A percentile compares a stretch with the other conserved stretches of the same genome.
phyloP scores from a whole-genome alignment of 1,140 invertebrate genomes.

The Drosophila pallidifrons region DNA sequence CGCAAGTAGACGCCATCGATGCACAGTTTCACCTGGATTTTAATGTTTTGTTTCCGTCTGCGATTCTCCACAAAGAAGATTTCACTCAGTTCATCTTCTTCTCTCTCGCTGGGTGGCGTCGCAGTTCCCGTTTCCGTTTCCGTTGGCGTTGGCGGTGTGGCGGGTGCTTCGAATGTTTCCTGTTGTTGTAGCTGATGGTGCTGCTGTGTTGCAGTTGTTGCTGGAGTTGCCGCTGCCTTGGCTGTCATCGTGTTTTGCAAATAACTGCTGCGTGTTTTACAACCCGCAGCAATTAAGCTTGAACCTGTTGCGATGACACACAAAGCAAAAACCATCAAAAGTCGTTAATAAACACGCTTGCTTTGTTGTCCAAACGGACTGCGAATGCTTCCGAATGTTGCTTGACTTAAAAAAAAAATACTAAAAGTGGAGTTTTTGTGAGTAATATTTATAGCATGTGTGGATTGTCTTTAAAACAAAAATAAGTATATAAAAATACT shows the following conservation, averaged over 20 bases:
- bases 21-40: conserved; percentile 91
- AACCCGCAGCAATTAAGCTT: neutral
- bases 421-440: too few species aligned
- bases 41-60: conserved; percentile 89
- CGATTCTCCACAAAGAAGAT: conserved; percentile 93
- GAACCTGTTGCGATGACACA: conserved; percentile 17
- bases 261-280: neutral
- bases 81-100: conserved; percentile 87
- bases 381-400: too few species aligned
- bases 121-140: neutral
- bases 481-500: too few species aligned
- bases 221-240: conserved; percentile 9
- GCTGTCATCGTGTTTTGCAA: conserved; percentile 27
- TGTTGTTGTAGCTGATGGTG: neutral
- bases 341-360: neutral
- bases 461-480: too few species aligned
- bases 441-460: too few species aligned
- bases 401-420: too few species aligned
- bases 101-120: neutral
- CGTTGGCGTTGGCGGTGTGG: conserved; percentile 3
- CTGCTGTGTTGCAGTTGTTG: neutral
- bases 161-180: neutral
- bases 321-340: neutral
- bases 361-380: neutral
- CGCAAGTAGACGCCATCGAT: conserved; percentile 90